Base-by-base conservation (phyloP, 2,113 vertebrate species). In the Lota lota region DNA sequence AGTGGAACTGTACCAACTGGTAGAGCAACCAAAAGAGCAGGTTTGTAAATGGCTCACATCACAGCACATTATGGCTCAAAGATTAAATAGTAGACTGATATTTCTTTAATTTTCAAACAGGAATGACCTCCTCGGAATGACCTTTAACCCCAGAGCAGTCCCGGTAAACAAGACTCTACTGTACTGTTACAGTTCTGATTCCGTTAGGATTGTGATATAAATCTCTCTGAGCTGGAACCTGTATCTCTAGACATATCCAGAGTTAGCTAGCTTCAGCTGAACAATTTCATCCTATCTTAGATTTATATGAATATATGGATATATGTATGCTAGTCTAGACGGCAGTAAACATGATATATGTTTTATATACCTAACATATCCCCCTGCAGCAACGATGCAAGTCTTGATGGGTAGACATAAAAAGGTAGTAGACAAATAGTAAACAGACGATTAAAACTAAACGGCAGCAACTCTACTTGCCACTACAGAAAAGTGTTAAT, bases 241-340 rank as follows among this genome's bases (percentile, higher is more conserved):
- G 70, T 15, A 61, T 82, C 73, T 75, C 73, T 69, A 75, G 67
- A 62, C 78, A 77, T 75, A 77, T 82, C 76, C 83, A 84, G 81
- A 85, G 78, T 77, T 82, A 71, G 81, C 61, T 54, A 74, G 83
- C 64, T 54, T 77, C 58, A 82, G 67, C 68, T 77, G 74, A 88
- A 69, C 72, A 74, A 86, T 76, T 64, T 83, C 84, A 86, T 76
- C 58, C 60, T 81, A 85, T 81, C 76, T 70, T 71, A 63, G 53
- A 71, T 68, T 61, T 74, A 76, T 66, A 82, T 61, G 77, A 82
- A 77, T 84, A 88, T 86, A 87, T 81, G 64, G 78, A 80, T 84
- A 84, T 89, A 90, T 89, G 85, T 88, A 90, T 87, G 88, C 82
- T 89, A 89, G 76, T 82, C 69, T 78, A 78, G 81, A 76, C 69